Evolutionary conservation across 2,797 vertebrate species (phyloP).

Genomic region (Danio aesculapii): DNA sequence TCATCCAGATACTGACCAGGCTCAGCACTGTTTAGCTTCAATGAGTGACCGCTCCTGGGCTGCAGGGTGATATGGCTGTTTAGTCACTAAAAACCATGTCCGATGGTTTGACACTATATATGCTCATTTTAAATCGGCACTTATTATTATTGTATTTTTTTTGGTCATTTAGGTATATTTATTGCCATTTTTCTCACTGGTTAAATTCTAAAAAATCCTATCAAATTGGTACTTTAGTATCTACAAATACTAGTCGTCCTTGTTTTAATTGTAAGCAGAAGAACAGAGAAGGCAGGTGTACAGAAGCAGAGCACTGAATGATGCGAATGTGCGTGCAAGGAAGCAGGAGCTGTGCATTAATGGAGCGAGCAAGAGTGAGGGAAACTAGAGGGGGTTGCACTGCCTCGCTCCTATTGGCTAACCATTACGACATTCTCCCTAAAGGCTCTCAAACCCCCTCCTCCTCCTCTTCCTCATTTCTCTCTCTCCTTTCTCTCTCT

Average conservation of each 20-base stretch:
- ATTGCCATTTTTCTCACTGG: neutral
- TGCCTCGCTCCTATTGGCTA: slow-evolving; percentile 87
- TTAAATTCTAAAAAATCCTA: neutral
- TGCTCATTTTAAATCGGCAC: no score
- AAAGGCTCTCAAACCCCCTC: slow-evolving; percentile 74
- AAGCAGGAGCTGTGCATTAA: slow-evolving; percentile 1
- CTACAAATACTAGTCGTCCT: neutral
- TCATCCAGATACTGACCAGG: no score
- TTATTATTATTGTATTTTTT: no score
- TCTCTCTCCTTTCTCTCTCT: slow-evolving; percentile 74
- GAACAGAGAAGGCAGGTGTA: neutral
- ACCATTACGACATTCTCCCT: slow-evolving; percentile 90
- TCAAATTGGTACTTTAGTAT: neutral
- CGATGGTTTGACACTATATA: no score
- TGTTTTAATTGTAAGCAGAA: neutral
- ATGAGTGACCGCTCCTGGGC: no score
- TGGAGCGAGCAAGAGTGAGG: slow-evolving; percentile 45
- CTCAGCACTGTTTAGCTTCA: no score
- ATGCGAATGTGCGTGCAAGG: neutral
- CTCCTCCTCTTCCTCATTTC: slow-evolving; percentile 72
- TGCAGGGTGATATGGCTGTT: no score
- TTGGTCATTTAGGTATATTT: neutral
- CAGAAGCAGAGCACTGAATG: neutral
- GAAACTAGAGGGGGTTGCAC: slow-evolving; percentile 76
- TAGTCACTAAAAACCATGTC: no score